phyloP scores from a whole-genome alignment of 2,888 invertebrate species.

The Ormyrus nitidulus region DNA sequence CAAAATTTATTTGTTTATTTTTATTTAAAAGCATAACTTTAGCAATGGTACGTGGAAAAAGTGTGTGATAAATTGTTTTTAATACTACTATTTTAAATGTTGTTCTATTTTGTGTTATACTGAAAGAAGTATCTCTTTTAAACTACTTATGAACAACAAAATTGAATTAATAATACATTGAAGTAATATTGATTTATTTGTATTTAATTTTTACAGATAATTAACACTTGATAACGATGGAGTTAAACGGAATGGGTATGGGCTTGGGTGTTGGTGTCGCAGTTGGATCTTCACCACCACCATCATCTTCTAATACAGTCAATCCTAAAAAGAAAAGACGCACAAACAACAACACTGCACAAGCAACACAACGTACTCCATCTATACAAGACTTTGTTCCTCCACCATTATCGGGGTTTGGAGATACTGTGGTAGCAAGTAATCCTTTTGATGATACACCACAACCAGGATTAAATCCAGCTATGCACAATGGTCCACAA shows the following conservation, averaged over 20 bases:
- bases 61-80: not conserved
- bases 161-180: not conserved
- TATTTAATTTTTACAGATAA: slow-evolving; percentile 80
- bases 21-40: not conserved
- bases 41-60: not conserved
- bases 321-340: slow-evolving; percentile 92
- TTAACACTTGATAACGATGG: slow-evolving; percentile 86
- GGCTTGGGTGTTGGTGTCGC: slow-evolving; percentile 79
- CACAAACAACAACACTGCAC: slow-evolving; percentile 84
- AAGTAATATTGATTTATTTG: not conserved
- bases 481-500: slow-evolving; percentile 76
- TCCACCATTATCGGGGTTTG: slow-evolving; percentile 90
- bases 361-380: slow-evolving; percentile 83
- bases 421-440: slow-evolving; percentile 94
- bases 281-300: slow-evolving; percentile 81
- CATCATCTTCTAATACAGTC: slow-evolving; percentile 86
- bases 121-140: not conserved
- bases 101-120: not conserved
- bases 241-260: slow-evolving; percentile 82
- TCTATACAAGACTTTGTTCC: slow-evolving; percentile 89
- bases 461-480: slow-evolving; percentile 76
- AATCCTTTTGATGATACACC: slow-evolving; percentile 96
- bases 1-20: not conserved
- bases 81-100: not conserved
- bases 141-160: not conserved